phyloP scores from a whole-genome alignment of 2,888 invertebrate species.

The Drosophila fungiperda region DNA sequence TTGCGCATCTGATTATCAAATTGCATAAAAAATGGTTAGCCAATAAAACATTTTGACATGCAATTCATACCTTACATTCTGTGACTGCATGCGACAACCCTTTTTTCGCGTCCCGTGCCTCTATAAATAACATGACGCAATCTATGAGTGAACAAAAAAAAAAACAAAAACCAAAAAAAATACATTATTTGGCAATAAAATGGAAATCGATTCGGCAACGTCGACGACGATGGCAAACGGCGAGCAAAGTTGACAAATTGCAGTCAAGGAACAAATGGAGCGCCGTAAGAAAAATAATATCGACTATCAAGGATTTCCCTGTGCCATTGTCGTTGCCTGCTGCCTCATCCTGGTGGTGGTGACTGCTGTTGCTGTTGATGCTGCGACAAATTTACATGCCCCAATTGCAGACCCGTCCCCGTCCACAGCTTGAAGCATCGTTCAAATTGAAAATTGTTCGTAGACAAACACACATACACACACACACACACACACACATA shows the following conservation, averaged over 20 bases:
- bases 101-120: constrained; percentile 43
- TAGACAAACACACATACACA: constrained; percentile 52
- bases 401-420: constrained; percentile 66
- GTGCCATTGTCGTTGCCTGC: constrained; percentile 45
- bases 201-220: constrained; percentile 73
- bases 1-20: constrained; percentile 76
- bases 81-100: constrained; percentile 36
- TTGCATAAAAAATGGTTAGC: constrained; percentile 80
- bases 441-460: constrained; percentile 73
- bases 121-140: constrained; percentile 83
- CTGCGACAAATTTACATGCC: constrained; percentile 78
- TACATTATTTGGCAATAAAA: constrained; percentile 83
- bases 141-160: constrained; percentile 57
- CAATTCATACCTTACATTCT: constrained; percentile 75
- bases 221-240: constrained; percentile 41
- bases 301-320: constrained; percentile 76
- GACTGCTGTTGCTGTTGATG: constrained; percentile 31
- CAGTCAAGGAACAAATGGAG: constrained; percentile 77
- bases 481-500: constrained; percentile 26
- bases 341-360: constrained; percentile 29
- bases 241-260: constrained; percentile 78
- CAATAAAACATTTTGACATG: constrained; percentile 83
- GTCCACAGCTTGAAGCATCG: constrained; percentile 70
- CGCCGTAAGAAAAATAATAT: constrained; percentile 80
- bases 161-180: constrained; percentile 41